Evolutionary conservation across 2,888 invertebrate species (phyloP), one percentile per base, ranked within the genome.

Genomic region (Lochmaea crataegi): DNA sequence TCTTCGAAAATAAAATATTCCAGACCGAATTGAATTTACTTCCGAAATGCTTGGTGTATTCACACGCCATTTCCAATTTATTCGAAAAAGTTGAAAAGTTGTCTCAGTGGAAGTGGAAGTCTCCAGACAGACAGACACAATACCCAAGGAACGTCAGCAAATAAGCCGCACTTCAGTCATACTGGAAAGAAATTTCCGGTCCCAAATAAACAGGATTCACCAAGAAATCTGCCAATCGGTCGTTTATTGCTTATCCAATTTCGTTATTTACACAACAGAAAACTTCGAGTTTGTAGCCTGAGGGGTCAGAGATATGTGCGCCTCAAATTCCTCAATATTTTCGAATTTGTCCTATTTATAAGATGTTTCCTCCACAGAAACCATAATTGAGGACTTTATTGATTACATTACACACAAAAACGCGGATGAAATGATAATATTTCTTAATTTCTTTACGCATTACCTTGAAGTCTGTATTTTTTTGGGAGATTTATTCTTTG

Each of bases 161-260:
- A 73, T 68, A 73, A 65, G 68, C 72, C 69, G 32, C 69, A 69
- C 65, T 73, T 65, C 61, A 65, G 68, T 72, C 68, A 73, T 65
- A 69, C 58, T 65, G 73, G 60, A n/a, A 69, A 73, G 69, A 65
- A 70, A 68, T 68, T 68, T 68, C 72, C 56, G 45, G 64, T 66
- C 61, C 71, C 64, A 65, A 71, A 71, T 74, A 74, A 74, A 74
- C 71, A 70, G 65, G 65, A 71, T 68, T 66, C 22, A 22, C 53
- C 61, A 57, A 26, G 61, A 68, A 74, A 74, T 74, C 71, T 71
- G 71, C 71, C 71, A 63, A 74, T 74, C 64, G 68, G 61, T 57
- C 65, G 73, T 73, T 71, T 71, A 67, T 71, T 71, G 71, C 68
- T 74, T 74, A 74, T 74, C 71, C 74, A 74, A 74, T 74, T 65